These are phyloP conservation scores for Ceramica pisi DNA, from an alignment of 2,888 invertebrate species.

Conservation along the genomic window DNA sequence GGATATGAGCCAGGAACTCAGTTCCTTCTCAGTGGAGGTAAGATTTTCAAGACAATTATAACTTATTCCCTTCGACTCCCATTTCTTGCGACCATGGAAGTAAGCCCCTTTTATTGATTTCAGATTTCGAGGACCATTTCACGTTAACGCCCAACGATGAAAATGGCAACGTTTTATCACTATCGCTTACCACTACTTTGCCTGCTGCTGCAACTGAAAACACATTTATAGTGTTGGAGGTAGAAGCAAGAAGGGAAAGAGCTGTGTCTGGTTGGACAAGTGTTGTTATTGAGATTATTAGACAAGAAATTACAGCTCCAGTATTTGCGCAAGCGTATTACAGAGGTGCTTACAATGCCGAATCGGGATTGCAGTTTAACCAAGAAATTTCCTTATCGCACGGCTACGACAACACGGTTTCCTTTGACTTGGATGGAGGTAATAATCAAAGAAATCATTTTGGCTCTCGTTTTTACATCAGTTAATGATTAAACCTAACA, in stretches of 20 bases:
- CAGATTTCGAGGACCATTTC: conserved; percentile 74
- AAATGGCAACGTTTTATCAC: conserved; percentile 65
- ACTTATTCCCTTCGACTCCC: neutral
- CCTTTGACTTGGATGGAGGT: conserved; percentile 36
- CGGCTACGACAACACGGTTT: conserved; percentile 59
- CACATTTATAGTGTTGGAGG: conserved; percentile 75
- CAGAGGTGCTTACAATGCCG: conserved; percentile 70
- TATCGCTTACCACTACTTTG: conserved; percentile 64
- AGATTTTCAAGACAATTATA: conserved; percentile 10
- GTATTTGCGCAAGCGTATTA: conserved; percentile 75
- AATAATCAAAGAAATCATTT: conserved; percentile 7
- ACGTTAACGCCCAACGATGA: conserved; percentile 47
- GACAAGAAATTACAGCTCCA: conserved; percentile 65
- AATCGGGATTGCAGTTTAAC: conserved; percentile 68
- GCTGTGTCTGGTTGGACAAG: conserved; percentile 74
- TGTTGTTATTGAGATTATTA: conserved; percentile 73
- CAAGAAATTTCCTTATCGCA: conserved; percentile 69
- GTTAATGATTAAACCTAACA: neutral
- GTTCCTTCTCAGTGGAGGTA: conserved; percentile 78
- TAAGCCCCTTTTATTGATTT: conserved; percentile 48
- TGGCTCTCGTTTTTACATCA: neutral
- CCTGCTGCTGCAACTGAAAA: conserved; percentile 67
- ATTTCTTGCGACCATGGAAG: neutral
- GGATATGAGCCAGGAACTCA: conserved; percentile 74
- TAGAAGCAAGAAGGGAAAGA: conserved; percentile 76